Percentiles rank a stretch among this genome's conserved stretches.
These are phyloP conservation scores for Ispidina picta DNA, from an alignment of 2,797 vertebrate species.

Conservation along the genomic window DNA sequence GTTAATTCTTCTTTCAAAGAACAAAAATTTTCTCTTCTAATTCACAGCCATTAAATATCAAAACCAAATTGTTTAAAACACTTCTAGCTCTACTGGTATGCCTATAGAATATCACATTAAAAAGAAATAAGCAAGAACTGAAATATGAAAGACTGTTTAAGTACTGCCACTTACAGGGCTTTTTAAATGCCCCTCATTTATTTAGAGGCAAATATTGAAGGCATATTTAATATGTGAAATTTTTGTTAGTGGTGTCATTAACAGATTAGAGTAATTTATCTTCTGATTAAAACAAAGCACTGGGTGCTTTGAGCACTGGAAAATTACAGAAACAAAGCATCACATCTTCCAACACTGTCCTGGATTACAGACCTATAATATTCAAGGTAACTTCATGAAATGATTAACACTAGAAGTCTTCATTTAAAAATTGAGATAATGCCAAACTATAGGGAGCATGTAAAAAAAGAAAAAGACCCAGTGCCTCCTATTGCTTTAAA, in stretches of 20 bases:
- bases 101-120: neutral
- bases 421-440: neutral
- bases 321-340: neutral
- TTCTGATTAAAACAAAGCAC: neutral
- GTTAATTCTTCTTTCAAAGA: neutral
- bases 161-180: neutral
- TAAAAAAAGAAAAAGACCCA: neutral
- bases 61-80: neutral
- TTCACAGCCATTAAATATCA: neutral
- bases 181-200: neutral
- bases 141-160: neutral
- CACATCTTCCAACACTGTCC: neutral
- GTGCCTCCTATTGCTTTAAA: neutral
- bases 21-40: neutral
- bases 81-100: neutral
- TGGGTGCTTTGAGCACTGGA: neutral
- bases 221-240: neutral
- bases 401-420: neutral
- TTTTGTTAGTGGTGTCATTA: neutral
- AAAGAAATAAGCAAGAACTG: neutral
- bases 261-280: neutral
- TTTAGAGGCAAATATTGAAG: neutral
- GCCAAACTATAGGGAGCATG: neutral
- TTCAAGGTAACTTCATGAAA: neutral
- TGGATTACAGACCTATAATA: neutral